Evolutionary conservation across 2,113 vertebrate genomes (phyloP).

Genomic region (Otocyon megalotis): DNA sequence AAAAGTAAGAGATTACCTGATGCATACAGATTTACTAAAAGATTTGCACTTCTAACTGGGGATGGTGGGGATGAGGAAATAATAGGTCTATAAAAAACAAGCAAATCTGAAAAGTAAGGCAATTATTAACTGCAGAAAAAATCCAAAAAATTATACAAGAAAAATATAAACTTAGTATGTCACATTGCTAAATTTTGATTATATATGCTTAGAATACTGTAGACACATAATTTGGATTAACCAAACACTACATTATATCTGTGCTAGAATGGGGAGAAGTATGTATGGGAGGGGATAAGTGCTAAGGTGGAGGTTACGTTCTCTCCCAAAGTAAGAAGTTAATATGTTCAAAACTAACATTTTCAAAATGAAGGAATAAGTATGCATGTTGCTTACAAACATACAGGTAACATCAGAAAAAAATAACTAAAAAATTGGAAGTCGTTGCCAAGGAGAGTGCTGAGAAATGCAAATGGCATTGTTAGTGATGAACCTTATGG

Average conservation of each 20-base stretch:
- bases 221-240: background rate
- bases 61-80: background rate
- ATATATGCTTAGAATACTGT: background rate
- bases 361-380: background rate
- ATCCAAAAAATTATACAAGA: background rate
- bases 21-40: background rate
- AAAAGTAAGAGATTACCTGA: background rate
- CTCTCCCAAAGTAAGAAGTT: background rate
- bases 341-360: background rate
- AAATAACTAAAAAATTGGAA: constrained; percentile 11
- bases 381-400: background rate
- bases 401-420: background rate
- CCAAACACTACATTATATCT: background rate
- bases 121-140: constrained; percentile 41
- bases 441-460: background rate
- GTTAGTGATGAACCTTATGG: background rate
- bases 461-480: background rate
- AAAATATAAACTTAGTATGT: background rate
- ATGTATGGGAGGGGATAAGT: background rate
- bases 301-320: background rate
- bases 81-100: background rate
- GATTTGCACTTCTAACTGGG: background rate
- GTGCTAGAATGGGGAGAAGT: background rate
- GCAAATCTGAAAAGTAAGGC: background rate
- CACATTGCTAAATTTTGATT: background rate